Evolutionary conservation across 1,140 invertebrate species (phyloP).

Genomic region (Euura saliciscinereae): DNA sequence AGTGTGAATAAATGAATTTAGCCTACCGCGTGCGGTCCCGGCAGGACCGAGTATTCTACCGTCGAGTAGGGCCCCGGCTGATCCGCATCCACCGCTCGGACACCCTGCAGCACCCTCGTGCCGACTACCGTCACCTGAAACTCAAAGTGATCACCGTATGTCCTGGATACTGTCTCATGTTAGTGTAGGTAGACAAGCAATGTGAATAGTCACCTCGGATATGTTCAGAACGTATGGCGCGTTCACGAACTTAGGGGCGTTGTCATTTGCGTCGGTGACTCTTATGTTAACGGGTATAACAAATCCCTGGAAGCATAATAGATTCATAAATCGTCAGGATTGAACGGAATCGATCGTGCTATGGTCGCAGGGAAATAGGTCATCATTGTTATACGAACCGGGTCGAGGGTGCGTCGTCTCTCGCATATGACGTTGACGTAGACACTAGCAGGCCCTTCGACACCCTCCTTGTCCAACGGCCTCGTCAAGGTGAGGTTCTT

Average conservation of each 20-base stretch:
- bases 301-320: constrained; percentile 68
- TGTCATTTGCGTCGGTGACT: constrained; percentile 93
- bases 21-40: constrained; percentile 76
- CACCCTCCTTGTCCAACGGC: constrained; percentile 84
- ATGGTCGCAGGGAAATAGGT: constrained; percentile 13
- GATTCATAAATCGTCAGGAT: not conserved
- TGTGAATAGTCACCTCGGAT: constrained; percentile 68
- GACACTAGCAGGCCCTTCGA: constrained; percentile 80
- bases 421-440: constrained; percentile 87
- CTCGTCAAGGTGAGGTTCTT: constrained; percentile 82
- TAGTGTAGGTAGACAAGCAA: too few relatives aligned
- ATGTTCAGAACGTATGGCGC: constrained; percentile 83
- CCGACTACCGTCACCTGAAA: constrained; percentile 78
- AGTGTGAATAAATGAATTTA: constrained; percentile 16
- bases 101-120: constrained; percentile 77
- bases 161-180: too few relatives aligned
- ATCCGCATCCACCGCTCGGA: constrained; percentile 82
- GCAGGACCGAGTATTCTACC: constrained; percentile 82
- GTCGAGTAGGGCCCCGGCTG: constrained; percentile 89
- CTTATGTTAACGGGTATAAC: constrained; percentile 88
- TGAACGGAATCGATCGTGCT: constrained; percentile 11
- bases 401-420: constrained; percentile 78
- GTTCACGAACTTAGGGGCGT: constrained; percentile 82
- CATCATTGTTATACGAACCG: constrained; percentile 54
- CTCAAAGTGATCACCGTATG: not conserved